Evolutionary conservation across 2,888 invertebrate species (phyloP).

Genomic region (Vanessa cardui): DNA sequence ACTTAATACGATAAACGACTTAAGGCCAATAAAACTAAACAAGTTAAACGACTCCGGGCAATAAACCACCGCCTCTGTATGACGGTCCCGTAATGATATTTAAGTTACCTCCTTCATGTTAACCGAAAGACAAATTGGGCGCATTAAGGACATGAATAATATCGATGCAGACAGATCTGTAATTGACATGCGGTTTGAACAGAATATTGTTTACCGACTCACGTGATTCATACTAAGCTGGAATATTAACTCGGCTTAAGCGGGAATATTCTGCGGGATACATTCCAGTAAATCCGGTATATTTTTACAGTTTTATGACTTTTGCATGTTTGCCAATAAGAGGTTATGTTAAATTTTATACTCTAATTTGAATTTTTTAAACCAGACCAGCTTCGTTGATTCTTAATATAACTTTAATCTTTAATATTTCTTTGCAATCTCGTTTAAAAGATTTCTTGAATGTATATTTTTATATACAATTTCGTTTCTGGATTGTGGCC

Average conservation of each 20-base stretch:
- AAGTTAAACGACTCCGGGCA: slow-evolving; percentile 68
- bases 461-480: slow-evolving; percentile 73
- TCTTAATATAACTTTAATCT: slow-evolving; percentile 38
- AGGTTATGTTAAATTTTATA: slow-evolving; percentile 43
- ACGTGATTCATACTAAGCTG: slow-evolving; percentile 27
- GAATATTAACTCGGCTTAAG: background rate
- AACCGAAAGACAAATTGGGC: slow-evolving; percentile 44
- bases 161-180: slow-evolving; percentile 35
- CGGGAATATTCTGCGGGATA: slow-evolving; percentile 16
- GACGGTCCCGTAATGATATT: slow-evolving; percentile 58
- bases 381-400: slow-evolving; percentile 35
- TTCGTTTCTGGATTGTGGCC: slow-evolving; percentile 72
- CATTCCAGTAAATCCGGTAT: slow-evolving; percentile 18
- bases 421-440: slow-evolving; percentile 36
- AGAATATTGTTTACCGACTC: slow-evolving; percentile 47
- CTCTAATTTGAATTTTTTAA: slow-evolving; percentile 47
- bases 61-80: slow-evolving; percentile 63
- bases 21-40: slow-evolving; percentile 76
- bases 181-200: slow-evolving; percentile 58
- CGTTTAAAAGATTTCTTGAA: slow-evolving; percentile 56
- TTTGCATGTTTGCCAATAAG: slow-evolving; percentile 40
- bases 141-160: slow-evolving; percentile 49
- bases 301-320: slow-evolving; percentile 43
- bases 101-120: slow-evolving; percentile 45
- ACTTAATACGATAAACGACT: slow-evolving; percentile 77